Base-by-base conservation (phyloP, 1,140 invertebrate species). In the Polyergus mexicanus region DNA sequence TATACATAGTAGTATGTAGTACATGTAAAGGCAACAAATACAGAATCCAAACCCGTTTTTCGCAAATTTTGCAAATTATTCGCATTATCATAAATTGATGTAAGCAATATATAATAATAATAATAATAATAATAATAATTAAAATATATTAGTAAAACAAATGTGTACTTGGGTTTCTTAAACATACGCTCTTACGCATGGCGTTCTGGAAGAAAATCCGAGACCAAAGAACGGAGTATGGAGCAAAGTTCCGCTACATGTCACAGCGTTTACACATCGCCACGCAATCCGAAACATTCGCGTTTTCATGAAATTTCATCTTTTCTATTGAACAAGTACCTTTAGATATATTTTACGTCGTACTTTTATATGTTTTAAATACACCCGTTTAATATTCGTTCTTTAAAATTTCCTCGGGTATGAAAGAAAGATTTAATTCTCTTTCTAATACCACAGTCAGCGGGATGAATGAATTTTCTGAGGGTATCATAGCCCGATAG, bases 211-310 rank as follows among this genome's bases (percentile, higher is more conserved):
- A 71, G 65, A 85, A 60, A 35, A 60, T 25, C 51, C 32, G 44
- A 28, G 76, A 80, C 35, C 72, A 25, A 25, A 28, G 63, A 3
- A 28, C 8, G 74, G 54, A 58, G 76, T 89, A 77, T 66, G 69
- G 90, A 86, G 86, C 90, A 91, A 91, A 91, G 90, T 91, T 89
- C 90, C 86, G 89, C 89, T 91, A 91, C 85, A 77, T 91, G 89
- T 84, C 85, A 56, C 83, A 90, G 84, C 90, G 83, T 84, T 88
- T 28, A 47, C 44, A 47, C 16, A 47, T 47, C 13, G 80, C 60
- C 62, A 72, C 51, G 44, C 38, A 65, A 65, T 58, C 44, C 47
- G 66, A 56, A 76, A 76, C 69, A 85, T 85, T 72, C 10, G 10
- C 81, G 63, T 77, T 69, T 58, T 62, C 65, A 56, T 77, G 66